Evolutionary conservation across 2,888 invertebrate genomes (phyloP).

Genomic region (Eurytoma adleriae): DNA sequence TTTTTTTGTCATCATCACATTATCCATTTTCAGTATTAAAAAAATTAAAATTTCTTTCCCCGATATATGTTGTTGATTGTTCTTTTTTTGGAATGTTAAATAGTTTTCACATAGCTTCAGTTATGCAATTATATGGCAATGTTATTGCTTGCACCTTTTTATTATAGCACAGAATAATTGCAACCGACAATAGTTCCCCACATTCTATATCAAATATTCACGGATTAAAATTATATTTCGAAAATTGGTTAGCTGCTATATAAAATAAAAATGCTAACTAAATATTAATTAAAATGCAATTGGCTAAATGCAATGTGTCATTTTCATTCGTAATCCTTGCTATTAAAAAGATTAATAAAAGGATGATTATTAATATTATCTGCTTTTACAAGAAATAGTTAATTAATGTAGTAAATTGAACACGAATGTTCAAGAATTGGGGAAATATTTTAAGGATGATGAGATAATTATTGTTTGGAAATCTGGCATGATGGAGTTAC

Average conservation of each 20-base stretch:
- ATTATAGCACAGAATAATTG: slow-evolving; percentile 3
- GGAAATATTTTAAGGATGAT: not conserved
- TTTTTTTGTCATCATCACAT: too few relatives aligned
- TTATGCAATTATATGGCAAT: not conserved
- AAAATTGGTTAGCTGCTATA: too few relatives aligned
- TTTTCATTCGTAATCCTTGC: too few relatives aligned
- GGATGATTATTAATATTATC: too few relatives aligned
- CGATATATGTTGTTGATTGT: not conserved
- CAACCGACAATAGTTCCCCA: slow-evolving; percentile 32
- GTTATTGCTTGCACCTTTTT: slow-evolving; percentile 28
- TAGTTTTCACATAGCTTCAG: not conserved
- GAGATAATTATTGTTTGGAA: not conserved
- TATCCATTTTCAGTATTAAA: too few relatives aligned
- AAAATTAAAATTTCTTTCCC: too few relatives aligned
- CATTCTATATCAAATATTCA: slow-evolving; percentile 23
- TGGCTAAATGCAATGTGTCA: too few relatives aligned
- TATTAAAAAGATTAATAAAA: too few relatives aligned
- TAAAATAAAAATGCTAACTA: too few relatives aligned
- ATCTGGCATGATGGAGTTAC: slow-evolving; percentile 34
- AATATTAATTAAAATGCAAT: not conserved
- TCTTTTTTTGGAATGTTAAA: not conserved
- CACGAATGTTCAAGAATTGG: not conserved
- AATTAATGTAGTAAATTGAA: too few relatives aligned
- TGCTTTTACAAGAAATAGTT: too few relatives aligned
- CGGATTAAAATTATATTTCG: too few relatives aligned